Evolutionary conservation across 2,113 vertebrate species (phyloP), one percentile per base, ranked within the genome.

Genomic region (Gadus macrocephalus): DNA sequence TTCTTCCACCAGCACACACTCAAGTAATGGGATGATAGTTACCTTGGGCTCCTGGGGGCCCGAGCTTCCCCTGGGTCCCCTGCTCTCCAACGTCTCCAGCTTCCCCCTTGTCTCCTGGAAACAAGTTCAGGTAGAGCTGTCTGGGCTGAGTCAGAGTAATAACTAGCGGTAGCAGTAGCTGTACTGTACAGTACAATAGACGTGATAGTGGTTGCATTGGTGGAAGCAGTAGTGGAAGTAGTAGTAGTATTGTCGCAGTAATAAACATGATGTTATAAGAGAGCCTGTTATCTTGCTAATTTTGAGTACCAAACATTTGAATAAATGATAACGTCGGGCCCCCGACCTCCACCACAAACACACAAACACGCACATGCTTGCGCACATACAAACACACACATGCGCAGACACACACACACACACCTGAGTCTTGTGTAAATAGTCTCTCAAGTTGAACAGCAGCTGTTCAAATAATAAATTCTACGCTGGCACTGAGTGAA

Each of bases 21-120:
- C 1, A 19, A 42, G 16, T 19, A 42, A 3, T 19, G 35, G 17
- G 19, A 38, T 17, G 6, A 16, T 38, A 16, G 31, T 7, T 81
- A 90, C 89, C 89, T 87, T 62, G 25, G 76, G 65, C 35, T 81
- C 89, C 89, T 59, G 85, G 64, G n/a, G 81, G 86, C 76, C 89
- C 89, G 61, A 67, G 68, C 74, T 90, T 90, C n/a, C 89, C 89
- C 64, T 83, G 20, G 60, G 53, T 83, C 0, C 89, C 89, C 19
- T 53, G 38, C 31, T 84, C 83, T 31, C 89, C 89, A 15, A 76
- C 76, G 1, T 86, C 80, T 76, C 89, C 89, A 64, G 64, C 68
- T 53, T 81, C 78, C 42, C 89, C 89, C 69, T 86, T 82, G 70
- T 90, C 85, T 70, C 89, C 89, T 90, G 20, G 3, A 74, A 70